Evolutionary conservation across 2,113 vertebrate genomes (phyloP).

Genomic region (Cyphomyrus discorhynchus): DNA sequence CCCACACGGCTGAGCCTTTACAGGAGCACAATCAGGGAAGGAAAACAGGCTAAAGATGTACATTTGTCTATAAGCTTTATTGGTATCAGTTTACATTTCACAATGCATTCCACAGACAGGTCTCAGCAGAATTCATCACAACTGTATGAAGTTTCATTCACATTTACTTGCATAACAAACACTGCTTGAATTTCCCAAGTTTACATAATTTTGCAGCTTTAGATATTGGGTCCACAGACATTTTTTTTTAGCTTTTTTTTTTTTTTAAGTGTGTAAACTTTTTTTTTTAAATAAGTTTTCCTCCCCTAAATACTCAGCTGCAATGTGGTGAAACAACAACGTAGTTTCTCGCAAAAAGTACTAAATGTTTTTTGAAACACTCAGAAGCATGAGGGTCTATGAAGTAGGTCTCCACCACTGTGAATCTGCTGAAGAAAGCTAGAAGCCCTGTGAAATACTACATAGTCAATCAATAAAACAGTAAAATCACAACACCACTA

Average conservation of each 20-base stretch:
- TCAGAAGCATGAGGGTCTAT: constrained; percentile 71
- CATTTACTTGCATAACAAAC: constrained; percentile 79
- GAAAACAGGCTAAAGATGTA: no score
- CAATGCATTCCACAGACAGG: constrained; percentile 97
- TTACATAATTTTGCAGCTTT: constrained; percentile 69
- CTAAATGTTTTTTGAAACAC: constrained; percentile 71
- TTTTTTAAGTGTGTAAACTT: constrained; percentile 60
- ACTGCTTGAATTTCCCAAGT: constrained; percentile 74
- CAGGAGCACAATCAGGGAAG: no score
- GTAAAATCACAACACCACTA: constrained; percentile 83
- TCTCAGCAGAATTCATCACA: constrained; percentile 79
- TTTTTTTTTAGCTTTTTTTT: constrained; percentile 24
- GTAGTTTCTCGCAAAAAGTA: constrained; percentile 53
- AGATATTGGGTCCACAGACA: constrained; percentile 74
- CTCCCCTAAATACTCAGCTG: constrained; percentile 65
- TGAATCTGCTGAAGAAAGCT: constrained; percentile 65
- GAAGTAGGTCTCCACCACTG: constrained; percentile 58
- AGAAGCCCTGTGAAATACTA: constrained; percentile 76
- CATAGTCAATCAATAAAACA: constrained; percentile 76
- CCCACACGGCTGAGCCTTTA: no score
- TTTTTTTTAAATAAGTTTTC: constrained; percentile 29
- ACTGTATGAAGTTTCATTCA: constrained; percentile 76
- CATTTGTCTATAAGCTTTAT: constrained; percentile 93
- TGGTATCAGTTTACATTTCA: constrained; percentile 88
- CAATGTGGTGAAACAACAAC: constrained; percentile 57